phyloP scores from a whole-genome alignment of 1,140 invertebrate genomes.

The Brachionus koreanus region DNA sequence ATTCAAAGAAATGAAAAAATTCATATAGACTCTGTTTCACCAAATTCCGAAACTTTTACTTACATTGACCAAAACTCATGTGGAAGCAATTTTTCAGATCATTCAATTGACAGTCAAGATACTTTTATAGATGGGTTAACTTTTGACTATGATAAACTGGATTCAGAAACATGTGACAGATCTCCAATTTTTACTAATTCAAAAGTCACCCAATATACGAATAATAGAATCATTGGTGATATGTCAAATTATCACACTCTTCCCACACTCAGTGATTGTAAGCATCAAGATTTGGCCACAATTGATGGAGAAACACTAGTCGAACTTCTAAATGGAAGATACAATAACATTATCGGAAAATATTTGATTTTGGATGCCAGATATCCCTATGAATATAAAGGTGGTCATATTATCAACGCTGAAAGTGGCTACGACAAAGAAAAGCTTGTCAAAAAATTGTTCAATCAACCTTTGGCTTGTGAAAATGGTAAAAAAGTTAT shows the following conservation, averaged over 20 bases:
- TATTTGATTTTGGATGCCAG: conserved; percentile 63
- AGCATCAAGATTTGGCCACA: conserved; percentile 5
- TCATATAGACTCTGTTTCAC: not conserved
- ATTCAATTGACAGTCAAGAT: not conserved
- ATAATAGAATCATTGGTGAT: conserved; percentile 24
- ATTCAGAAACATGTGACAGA: not conserved
- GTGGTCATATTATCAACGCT: conserved; percentile 82
- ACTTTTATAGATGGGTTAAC: not conserved
- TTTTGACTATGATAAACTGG: not conserved
- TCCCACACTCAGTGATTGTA: not conserved
- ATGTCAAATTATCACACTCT: not conserved
- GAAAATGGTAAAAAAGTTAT: conserved; percentile 64
- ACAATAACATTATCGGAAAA: not conserved
- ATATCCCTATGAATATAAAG: conserved; percentile 95
- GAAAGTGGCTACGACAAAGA: conserved; percentile 76
- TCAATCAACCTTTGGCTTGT: conserved; percentile 54
- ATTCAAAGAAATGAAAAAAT: not conserved
- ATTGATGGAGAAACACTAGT: not conserved
- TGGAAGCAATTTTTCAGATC: not conserved
- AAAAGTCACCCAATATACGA: not conserved
- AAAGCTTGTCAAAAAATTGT: conserved; percentile 64
- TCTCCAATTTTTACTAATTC: not conserved
- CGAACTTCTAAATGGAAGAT: conserved; percentile 10
- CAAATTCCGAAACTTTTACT: not conserved
- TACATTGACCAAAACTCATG: conserved; percentile 14